A percentile compares a stretch with the other conserved stretches of the same genome.
phyloP scores from a whole-genome alignment of 2,113 vertebrate genomes.

The Pungitius pungitius region DNA sequence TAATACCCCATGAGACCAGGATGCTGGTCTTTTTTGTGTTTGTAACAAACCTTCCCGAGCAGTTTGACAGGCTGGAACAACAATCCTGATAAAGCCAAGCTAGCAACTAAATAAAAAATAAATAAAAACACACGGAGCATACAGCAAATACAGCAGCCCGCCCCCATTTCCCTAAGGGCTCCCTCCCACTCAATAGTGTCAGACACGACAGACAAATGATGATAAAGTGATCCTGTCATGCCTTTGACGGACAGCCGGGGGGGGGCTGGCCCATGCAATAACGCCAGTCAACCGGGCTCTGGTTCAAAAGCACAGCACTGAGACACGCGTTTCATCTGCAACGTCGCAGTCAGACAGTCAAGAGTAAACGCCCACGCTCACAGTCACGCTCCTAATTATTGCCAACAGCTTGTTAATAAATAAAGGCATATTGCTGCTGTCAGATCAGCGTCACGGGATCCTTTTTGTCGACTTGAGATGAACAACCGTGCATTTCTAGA shows the following conservation, averaged over 20 bases:
- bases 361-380: conserved; percentile 60
- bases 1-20: conserved; percentile 47
- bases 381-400: conserved; percentile 63
- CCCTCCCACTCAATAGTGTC: conserved; percentile 83
- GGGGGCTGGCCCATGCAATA: conserved; percentile 86
- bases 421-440: conserved; percentile 62
- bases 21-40: conserved; percentile 7
- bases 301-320: conserved; percentile 53
- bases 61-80: conserved; percentile 60
- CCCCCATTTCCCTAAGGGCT: conserved; percentile 77
- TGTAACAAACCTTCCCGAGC: conserved; percentile 56
- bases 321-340: conserved; percentile 62
- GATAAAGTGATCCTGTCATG: conserved; percentile 95
- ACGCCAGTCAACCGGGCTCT: conserved; percentile 82
- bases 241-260: conserved; percentile 86
- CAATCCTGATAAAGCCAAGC: conserved; percentile 66
- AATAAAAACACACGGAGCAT: conserved; percentile 70
- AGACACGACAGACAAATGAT: conserved; percentile 93
- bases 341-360: conserved; percentile 63
- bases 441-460: conserved; percentile 24
- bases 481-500: neutral
- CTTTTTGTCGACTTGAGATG: neutral
- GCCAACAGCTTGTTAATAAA: conserved; percentile 57
- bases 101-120: conserved; percentile 70
- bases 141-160: conserved; percentile 76